Evolutionary conservation across 2,113 vertebrate species (phyloP).

Genomic region (Lophius piscatorius): DNA sequence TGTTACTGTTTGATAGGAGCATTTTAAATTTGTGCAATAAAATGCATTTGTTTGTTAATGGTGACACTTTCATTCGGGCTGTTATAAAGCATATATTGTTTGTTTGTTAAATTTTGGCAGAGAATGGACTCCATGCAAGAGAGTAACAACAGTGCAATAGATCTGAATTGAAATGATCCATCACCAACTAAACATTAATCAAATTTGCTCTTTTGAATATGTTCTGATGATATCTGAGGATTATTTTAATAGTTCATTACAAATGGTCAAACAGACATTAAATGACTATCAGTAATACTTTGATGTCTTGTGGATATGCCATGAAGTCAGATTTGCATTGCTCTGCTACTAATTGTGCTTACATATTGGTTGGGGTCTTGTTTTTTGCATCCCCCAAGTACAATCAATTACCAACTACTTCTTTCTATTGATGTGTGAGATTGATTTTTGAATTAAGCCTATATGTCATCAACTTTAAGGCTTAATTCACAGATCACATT

Average conservation of each 20-base stretch:
- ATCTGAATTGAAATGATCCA: slow-evolving; percentile 31
- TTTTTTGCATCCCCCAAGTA: background rate
- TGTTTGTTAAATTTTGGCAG: too few species aligned
- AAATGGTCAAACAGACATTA: slow-evolving; percentile 33
- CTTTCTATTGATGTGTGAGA: slow-evolving; percentile 61
- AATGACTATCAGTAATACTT: slow-evolving; percentile 49
- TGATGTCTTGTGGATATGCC: slow-evolving; percentile 40
- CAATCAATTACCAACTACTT: slow-evolving; percentile 53
- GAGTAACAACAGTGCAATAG: background rate
- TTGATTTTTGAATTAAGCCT: slow-evolving; percentile 46
- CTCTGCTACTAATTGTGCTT: slow-evolving; percentile 29
- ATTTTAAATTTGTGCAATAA: too few species aligned
- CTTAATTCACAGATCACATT: slow-evolving; percentile 30
- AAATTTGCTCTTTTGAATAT: slow-evolving; percentile 9
- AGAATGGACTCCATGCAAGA: background rate
- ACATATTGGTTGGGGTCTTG: slow-evolving; percentile 36
- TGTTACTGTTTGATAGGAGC: too few species aligned
- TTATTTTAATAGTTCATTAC: slow-evolving; percentile 19
- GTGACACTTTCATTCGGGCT: too few species aligned
- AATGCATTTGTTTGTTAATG: too few species aligned
- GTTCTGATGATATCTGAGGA: slow-evolving; percentile 32
- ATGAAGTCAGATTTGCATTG: slow-evolving; percentile 15
- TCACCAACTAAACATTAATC: slow-evolving; percentile 36
- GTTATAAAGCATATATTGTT: too few species aligned
- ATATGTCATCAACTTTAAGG: too few species aligned